Evolutionary conservation across 2,797 vertebrate genomes (phyloP), one percentile per base, ranked within the genome.

Genomic region (Bovichtus diacanthus): DNA sequence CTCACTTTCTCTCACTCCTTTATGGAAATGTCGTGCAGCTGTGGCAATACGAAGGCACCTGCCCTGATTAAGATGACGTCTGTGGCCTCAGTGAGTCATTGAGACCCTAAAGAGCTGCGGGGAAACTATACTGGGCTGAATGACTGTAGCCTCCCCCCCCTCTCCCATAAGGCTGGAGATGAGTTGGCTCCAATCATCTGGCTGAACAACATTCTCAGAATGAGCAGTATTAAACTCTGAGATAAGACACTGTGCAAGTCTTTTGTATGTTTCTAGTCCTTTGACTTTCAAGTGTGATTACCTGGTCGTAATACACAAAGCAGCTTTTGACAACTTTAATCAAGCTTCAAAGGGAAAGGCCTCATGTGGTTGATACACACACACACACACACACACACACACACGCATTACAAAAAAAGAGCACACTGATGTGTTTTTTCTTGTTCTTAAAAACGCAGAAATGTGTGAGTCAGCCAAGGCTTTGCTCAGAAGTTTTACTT

Each of bases 221-320:
- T 46, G 63, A 84, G 78, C 34, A 43, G 78, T 23, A 65, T 70
- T 80, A 74, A 79, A 75, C 74, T 75, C 63, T 7, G 39, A 82
- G 73, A 87, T 69, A 63, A 78, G 63, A 61, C 68, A 66, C 27
- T 38, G 70, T 62, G 67, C 53, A 41, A 54, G 51, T 82, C 74
- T 78, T 78, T 87, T 81, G 56, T 77, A 34, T 53, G 43, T 55
- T 59, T 77, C 64, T 31, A 60, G 44, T 72, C 56, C 79, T 86
- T 82, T 87, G 64, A 80, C 81, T 83, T 90, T 86, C 74, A 87
- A 86, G 63, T 86, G 76, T 78, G 79, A 90, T 90, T 86, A 75
- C 81, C 73, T 85, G 66, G 64, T 44, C 29, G 6, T 75, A 29
- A 64, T 59, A 67, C 60, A 77, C 80, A 76, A 83, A 74, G 36